These are phyloP conservation scores for Drosophila rufa DNA, from an alignment of 1,140 invertebrate genomes.

Conservation along the genomic window DNA sequence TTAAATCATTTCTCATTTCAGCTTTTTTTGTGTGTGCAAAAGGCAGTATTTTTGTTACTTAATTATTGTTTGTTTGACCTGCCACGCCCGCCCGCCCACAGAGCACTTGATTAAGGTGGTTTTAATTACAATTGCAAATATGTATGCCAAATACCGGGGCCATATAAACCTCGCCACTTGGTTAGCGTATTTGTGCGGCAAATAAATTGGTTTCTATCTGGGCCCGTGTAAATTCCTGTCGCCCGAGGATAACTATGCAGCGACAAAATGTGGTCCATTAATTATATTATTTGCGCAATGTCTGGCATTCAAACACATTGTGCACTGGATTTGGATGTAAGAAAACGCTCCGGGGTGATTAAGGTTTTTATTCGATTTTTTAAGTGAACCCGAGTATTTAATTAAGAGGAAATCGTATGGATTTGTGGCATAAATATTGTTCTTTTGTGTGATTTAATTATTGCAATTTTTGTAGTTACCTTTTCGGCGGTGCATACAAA, in stretches of 20 bases:
- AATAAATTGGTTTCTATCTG: constrained; percentile 19
- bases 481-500: too few species aligned
- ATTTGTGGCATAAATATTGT: too few species aligned
- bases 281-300: constrained; percentile 18
- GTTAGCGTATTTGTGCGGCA: constrained; percentile 25
- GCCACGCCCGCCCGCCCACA: constrained; percentile 10
- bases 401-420: too few species aligned
- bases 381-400: not conserved
- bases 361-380: not conserved
- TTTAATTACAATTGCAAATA: constrained; percentile 70
- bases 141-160: constrained; percentile 6
- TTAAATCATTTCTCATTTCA: constrained; percentile 48
- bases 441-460: too few species aligned
- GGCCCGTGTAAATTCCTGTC: not conserved
- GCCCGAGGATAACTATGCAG: constrained; percentile 9
- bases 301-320: constrained; percentile 1
- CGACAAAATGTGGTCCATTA: constrained; percentile 7
- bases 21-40: constrained; percentile 10
- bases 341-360: not conserved
- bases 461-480: too few species aligned
- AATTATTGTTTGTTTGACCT: constrained; percentile 66
- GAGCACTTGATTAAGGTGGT: constrained; percentile 60
- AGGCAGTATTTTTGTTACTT: constrained; percentile 63
- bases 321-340: not conserved
- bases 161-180: constrained; percentile 10